A percentile compares a stretch with the other conserved stretches of the same genome.
Evolutionary conservation across 2,888 invertebrate species (phyloP).

Genomic region (Amphipyra berbera): DNA sequence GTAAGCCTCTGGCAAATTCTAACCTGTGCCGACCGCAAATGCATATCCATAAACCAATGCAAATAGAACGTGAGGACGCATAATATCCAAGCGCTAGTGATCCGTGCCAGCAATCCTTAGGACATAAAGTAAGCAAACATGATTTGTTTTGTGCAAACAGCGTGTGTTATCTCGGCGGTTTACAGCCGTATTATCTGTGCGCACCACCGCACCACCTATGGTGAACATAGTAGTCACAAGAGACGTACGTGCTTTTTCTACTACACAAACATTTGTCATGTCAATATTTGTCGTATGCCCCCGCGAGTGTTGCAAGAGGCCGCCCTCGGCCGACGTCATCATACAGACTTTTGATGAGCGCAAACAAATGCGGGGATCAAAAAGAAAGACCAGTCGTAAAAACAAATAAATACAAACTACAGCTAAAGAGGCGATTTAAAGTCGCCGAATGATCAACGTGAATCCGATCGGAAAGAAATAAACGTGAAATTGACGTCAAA

Average conservation of each 20-base stretch:
- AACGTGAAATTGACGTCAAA: conserved; percentile 66
- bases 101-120: conserved; percentile 76
- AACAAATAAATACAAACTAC: conserved; percentile 50
- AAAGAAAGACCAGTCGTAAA: conserved; percentile 55
- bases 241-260: conserved; percentile 79
- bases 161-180: conserved; percentile 77
- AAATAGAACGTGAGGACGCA: conserved; percentile 85
- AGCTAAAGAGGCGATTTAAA: conserved; percentile 55
- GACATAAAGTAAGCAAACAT: conserved; percentile 83
- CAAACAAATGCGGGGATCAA: conserved; percentile 54
- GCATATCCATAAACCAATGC: conserved; percentile 72
- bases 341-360: conserved; percentile 59
- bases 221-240: conserved; percentile 75
- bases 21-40: conserved; percentile 53
- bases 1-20: conserved; percentile 40
- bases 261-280: conserved; percentile 82
- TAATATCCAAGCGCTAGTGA: conserved; percentile 72
- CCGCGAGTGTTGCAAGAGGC: conserved; percentile 76
- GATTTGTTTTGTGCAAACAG: conserved; percentile 85
- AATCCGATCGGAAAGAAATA: conserved; percentile 49
- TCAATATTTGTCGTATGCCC: conserved; percentile 85
- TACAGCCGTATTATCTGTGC: conserved; percentile 76
- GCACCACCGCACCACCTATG: conserved; percentile 74
- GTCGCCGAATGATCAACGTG: conserved; percentile 48
- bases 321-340: conserved; percentile 64